Evolutionary conservation across 2,113 vertebrate species (phyloP), one percentile per base, ranked within the genome.

Genomic region (Symphodus melops): DNA sequence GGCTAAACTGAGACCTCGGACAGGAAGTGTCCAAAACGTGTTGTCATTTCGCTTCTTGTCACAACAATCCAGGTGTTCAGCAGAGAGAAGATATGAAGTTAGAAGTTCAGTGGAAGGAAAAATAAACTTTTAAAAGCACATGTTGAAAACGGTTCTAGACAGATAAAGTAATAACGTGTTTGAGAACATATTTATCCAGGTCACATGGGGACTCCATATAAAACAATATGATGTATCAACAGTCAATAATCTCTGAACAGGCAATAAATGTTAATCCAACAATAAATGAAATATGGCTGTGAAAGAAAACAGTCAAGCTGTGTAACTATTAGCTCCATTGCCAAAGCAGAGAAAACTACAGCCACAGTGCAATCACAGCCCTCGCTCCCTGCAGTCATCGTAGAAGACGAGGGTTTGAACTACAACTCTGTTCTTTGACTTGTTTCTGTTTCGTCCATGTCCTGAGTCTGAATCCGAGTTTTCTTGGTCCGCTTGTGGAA

Each of bases 241-340:
- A 42, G 19, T 52, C 44, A 79, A 67, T 67, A 71, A 68, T 25
- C 21, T 39, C 4, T 60, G 13, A 82, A 53, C 8, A 75, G 59
- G 83, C 89, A 88, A 89, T 91, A 89, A 86, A 64, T 39, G 8
- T 33, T 57, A 28, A 67, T 56, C 7, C 21, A 64, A 75, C 69
- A 84, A 89, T 81, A 72, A 66, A 49, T 61, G 12, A 9, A 37
- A 66, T 41, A 39, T 64, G 20, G 0, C 13, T 48, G 16, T 57
- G 49, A 60, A 48, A 14, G 39, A 14, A 44, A 58, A 7, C 53
- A 41, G 48, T 44, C 42, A 44, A 44, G 5, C 39, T 44, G 42
- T 44, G 42, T 44, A 56, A 56, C 10, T 14, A 17, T 16, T 33
- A 56, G 6, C 4, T 72, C 48, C 23, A 28, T 61, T 52, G 64